Evolutionary conservation across 2,797 vertebrate species (phyloP).

Genomic region (Enteromius afrohamiltoni): DNA sequence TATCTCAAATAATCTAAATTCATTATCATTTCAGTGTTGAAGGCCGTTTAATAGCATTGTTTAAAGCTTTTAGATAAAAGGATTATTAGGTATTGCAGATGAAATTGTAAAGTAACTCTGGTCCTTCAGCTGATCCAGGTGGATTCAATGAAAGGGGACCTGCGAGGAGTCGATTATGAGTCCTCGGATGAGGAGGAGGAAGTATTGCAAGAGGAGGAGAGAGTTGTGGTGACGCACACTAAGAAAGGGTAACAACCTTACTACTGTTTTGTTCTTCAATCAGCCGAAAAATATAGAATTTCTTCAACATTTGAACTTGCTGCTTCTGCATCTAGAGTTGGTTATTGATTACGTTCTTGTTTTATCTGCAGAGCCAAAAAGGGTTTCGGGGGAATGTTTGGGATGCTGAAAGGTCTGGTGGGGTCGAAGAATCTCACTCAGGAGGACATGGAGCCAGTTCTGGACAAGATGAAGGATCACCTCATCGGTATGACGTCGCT

Average conservation of each 20-base stretch:
- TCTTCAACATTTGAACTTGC: background rate
- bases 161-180: slow-evolving; percentile 90
- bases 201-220: slow-evolving; percentile 63
- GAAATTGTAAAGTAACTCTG: background rate
- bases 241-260: slow-evolving; percentile 66
- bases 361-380: slow-evolving; percentile 80
- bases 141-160: slow-evolving; percentile 83
- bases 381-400: slow-evolving; percentile 92
- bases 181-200: slow-evolving; percentile 81
- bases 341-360: background rate
- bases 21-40: background rate
- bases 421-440: slow-evolving; percentile 91
- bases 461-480: slow-evolving; percentile 98
- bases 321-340: background rate
- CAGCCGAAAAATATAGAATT: background rate
- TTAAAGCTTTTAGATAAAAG: background rate
- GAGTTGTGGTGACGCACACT: slow-evolving; percentile 62
- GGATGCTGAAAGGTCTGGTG: slow-evolving; percentile 97
- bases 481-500: slow-evolving; percentile 82
- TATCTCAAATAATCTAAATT: background rate
- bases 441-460: slow-evolving; percentile 92
- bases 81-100: background rate
- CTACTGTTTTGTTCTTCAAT: background rate
- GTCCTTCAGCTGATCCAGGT: slow-evolving; percentile 63
- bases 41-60: background rate